Base-by-base conservation (phyloP, 2,113 vertebrate species). In the Lycocorax pyrrhopterus region DNA sequence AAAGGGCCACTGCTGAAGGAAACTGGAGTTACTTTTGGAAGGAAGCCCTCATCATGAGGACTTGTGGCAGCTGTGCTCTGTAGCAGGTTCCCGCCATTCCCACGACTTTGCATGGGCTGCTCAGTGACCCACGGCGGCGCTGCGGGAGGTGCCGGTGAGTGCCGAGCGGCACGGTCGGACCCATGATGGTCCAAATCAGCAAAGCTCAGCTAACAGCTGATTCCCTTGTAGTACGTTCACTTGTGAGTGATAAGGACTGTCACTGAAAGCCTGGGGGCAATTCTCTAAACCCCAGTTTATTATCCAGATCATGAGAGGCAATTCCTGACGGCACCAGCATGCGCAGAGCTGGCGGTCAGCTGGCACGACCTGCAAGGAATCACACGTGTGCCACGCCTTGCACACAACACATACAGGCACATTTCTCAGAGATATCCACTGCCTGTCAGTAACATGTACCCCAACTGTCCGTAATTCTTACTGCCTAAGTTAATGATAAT, bases 301-400 rank as follows among this genome's bases (percentile, higher is more conserved):
- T 77, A 84, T 30, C 55, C 85, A 73, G 41, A 66, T 33, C 3
- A 0, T 39, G 59, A 66, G 51, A 33, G 58, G 30, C 33, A 88
- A 92, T 73, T 93, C 51, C 62, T 69, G 83, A 66, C 27, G 84
- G 58, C 23, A 43, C 84, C 77, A 67, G 18, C n/a, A 10, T 0
- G 27, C 51, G 29, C 43, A 63, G n/a, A 62, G 39, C 46, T 5
- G 8, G 60, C 12, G 13, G 55, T 67, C 17, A 39, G 9, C 56
- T 52, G 52, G 33, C 23, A 37, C 17, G 26, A 39, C 43, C 60
- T 44, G 68, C 69, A 56, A 84, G 44, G 60, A 68, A 49, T 32
- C 2, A 2, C 1, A 1, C 20, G 2, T 3, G 53, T 52, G 63
- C 60, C 51, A 10, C 9, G 1, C 10, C 26, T 43, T 43, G 19